Evolutionary conservation across 2,888 invertebrate genomes (phyloP), one percentile per base, ranked within the genome.

Genomic region (Hirudinaria manillensis): DNA sequence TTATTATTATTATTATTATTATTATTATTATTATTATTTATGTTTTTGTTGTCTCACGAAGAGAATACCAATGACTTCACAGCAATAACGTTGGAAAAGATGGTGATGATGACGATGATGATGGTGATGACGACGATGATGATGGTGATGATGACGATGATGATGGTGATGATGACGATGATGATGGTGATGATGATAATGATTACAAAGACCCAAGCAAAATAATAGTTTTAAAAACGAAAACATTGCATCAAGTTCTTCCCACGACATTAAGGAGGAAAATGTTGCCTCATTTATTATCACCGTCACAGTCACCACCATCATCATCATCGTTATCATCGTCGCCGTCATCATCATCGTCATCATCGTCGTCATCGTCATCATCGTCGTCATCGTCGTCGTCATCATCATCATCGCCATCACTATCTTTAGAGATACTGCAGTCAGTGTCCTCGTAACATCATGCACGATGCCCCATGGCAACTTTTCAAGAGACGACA

Each of bases 81-180:
- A n/a, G n/a, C n/a, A 10, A 36, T 36, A 36, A 36, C 36, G 10
- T 6, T 36, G 4, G 36, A 75, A 71, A 75, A 55, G 75, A 73
- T 75, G 75, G 73, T 75, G 75, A 75, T 75, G 75, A 77, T 76
- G 77, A 77, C 72, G 75, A 67, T 51, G 65, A 72, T 75, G 75
- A 34, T 76, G 72, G 56, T 72, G 77, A 56, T 76, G 77, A 56
- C 73, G 77, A 68, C 76, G 76, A 70, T 76, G 77, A 73, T 77
- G 77, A 73, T 77, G 77, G 68, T 77, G 77, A 73, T 77, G 77
- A 55, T 75, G 75, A 67, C 71, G 77, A 72, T 75, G 72, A 76
- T 66, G 72, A 76, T 73, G 76, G 67, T 67, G 73, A 73, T 76
- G 76, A 73, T 76, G 76, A 73, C 74, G 76, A 73, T 73, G 76